Evolutionary conservation across 2,888 invertebrate genomes (phyloP).

Genomic region (Globia sparganii): DNA sequence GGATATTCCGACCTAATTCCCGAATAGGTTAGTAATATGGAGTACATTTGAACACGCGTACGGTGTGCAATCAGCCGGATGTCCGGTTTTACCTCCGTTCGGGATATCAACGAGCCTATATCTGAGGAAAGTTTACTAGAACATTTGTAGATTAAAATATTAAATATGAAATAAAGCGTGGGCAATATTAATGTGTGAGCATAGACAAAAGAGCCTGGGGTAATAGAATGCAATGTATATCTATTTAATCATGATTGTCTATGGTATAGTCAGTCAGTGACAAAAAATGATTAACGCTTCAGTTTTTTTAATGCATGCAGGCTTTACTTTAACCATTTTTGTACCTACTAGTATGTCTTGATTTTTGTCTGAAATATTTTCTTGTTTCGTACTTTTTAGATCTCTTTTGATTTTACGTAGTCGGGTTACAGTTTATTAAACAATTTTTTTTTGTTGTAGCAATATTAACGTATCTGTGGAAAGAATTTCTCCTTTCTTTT

Average conservation of each 20-base stretch:
- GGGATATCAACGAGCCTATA: slow-evolving; percentile 20
- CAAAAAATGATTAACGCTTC: no score
- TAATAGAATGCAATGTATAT: background rate
- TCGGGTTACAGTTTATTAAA: no score
- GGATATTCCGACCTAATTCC: slow-evolving; percentile 55
- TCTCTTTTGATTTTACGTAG: background rate
- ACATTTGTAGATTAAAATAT: slow-evolving; percentile 22
- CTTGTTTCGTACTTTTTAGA: no score
- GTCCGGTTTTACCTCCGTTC: slow-evolving; percentile 46
- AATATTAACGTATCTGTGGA: background rate
- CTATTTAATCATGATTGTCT: background rate
- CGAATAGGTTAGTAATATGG: slow-evolving; percentile 10
- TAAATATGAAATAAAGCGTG: background rate
- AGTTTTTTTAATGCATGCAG: no score
- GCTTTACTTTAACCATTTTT: no score
- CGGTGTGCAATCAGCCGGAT: slow-evolving; percentile 60
- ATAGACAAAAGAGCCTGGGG: background rate
- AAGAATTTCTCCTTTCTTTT: background rate
- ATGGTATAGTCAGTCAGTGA: no score
- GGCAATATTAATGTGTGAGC: background rate
- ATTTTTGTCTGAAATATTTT: no score
- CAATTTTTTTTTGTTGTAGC: background rate
- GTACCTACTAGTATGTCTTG: no score
- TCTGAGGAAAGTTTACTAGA: slow-evolving; percentile 16
- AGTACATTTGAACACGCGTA: slow-evolving; percentile 22